Percentiles rank a stretch among this genome's conserved stretches.
Evolutionary conservation across 1,140 invertebrate species (phyloP).

Genomic region (Zophobas morio): DNA sequence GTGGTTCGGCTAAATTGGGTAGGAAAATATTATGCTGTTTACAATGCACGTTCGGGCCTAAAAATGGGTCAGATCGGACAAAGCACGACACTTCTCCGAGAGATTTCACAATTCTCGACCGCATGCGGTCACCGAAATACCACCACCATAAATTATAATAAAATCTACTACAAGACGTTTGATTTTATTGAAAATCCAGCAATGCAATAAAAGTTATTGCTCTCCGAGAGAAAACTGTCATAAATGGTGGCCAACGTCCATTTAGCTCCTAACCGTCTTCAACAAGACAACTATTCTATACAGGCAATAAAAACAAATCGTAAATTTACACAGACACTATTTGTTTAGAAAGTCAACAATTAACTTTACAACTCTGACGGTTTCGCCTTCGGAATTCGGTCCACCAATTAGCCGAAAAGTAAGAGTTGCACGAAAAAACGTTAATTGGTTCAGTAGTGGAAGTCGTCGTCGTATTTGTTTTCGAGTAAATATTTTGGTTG

Average conservation of each 20-base stretch:
- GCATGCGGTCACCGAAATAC: slow-evolving; percentile 39
- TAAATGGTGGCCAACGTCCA: slow-evolving; percentile 48
- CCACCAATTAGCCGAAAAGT: slow-evolving; percentile 33
- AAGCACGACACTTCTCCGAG: slow-evolving; percentile 22
- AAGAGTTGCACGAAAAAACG: slow-evolving; percentile 5
- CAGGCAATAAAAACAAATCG: slow-evolving; percentile 52
- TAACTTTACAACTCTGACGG: not conserved
- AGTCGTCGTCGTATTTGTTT: not conserved
- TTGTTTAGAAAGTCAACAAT: slow-evolving; percentile 30
- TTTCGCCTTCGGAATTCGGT: not conserved
- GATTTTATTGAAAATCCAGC: slow-evolving; percentile 44
- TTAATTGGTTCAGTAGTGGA: slow-evolving; percentile 2
- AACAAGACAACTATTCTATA: slow-evolving; percentile 39
- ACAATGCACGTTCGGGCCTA: slow-evolving; percentile 4
- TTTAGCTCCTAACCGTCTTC: slow-evolving; percentile 38
- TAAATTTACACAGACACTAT: slow-evolving; percentile 43
- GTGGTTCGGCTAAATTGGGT: slow-evolving; percentile 1
- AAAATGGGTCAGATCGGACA: slow-evolving; percentile 29
- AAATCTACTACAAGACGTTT: slow-evolving; percentile 16
- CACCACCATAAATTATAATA: slow-evolving; percentile 44
- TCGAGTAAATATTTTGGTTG: slow-evolving; percentile 33
- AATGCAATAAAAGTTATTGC: slow-evolving; percentile 41
- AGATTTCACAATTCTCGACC: slow-evolving; percentile 27
- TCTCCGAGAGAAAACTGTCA: slow-evolving; percentile 44
- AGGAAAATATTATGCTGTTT: slow-evolving; percentile 2